phyloP scores from a whole-genome alignment of 2,797 vertebrate genomes.

The Sebastolobus alascanus region DNA sequence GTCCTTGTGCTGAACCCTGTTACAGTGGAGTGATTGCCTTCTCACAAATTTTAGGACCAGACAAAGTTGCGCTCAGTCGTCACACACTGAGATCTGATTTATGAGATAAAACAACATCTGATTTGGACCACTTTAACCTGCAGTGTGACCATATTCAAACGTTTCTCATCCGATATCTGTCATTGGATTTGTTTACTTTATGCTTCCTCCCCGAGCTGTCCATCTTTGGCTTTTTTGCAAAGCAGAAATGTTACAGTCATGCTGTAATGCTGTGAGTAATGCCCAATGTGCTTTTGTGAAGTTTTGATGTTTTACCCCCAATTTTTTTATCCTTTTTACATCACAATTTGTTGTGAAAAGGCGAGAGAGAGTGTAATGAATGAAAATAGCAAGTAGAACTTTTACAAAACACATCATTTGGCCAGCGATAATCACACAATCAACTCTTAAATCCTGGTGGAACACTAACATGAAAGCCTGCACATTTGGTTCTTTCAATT shows the following conservation, averaged over 20 bases:
- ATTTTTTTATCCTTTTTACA: constrained; percentile 21
- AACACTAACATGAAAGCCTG: constrained; percentile 43
- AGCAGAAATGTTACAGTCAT: background rate
- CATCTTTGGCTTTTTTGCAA: background rate
- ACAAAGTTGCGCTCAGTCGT: background rate
- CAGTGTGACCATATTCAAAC: background rate
- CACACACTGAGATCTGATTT: background rate
- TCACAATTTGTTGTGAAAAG: constrained; percentile 32
- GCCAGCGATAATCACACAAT: constrained; percentile 59
- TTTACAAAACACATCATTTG: constrained; percentile 56
- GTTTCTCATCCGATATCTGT: background rate
- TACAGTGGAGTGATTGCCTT: too few species aligned
- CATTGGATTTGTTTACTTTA: background rate
- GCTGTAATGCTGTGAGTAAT: background rate
- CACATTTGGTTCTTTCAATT: constrained; percentile 60
- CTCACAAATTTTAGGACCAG: background rate
- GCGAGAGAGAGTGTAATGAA: constrained; percentile 36
- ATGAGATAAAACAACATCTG: background rate
- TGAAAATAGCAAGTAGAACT: constrained; percentile 52
- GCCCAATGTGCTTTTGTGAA: background rate
- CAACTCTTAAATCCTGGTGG: constrained; percentile 51
- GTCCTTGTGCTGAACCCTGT: background rate
- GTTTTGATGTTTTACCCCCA: background rate
- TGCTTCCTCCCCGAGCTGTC: background rate
- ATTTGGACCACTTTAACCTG: background rate